Percentiles rank a stretch among this genome's conserved stretches.
phyloP scores from a whole-genome alignment of 2,797 vertebrate genomes.

The Pristis pectinata region DNA sequence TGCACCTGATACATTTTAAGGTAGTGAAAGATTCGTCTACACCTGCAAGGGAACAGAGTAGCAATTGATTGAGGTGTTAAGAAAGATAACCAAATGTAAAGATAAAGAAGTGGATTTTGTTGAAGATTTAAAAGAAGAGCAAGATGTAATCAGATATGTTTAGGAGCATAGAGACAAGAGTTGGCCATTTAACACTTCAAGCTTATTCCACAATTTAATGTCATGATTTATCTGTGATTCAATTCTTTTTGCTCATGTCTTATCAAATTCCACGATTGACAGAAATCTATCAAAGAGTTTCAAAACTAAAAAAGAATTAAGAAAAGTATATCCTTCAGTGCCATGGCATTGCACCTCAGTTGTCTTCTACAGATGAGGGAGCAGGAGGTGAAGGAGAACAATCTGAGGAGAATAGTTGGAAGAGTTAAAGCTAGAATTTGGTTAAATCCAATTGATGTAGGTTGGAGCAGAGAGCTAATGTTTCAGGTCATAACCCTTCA shows the following conservation, averaged over 20 bases:
- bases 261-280: too few species aligned
- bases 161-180: too few species aligned
- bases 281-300: too few species aligned
- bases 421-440: too few species aligned
- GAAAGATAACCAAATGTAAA: neutral
- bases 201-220: too few species aligned
- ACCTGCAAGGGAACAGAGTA: neutral
- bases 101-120: neutral
- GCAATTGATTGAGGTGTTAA: neutral
- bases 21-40: neutral
- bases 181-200: too few species aligned
- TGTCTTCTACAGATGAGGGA: neutral
- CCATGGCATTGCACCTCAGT: neutral
- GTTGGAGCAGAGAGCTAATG: neutral
- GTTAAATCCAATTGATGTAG: too few species aligned
- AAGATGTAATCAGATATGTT: neutral
- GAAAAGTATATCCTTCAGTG: too few species aligned
- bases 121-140: neutral
- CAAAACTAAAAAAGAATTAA: too few species aligned
- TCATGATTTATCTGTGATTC: too few species aligned
- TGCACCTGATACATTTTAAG: neutral
- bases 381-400: neutral
- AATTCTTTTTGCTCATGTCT: too few species aligned
- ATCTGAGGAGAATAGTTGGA: too few species aligned
- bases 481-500: neutral